Percentiles rank a stretch among this genome's conserved stretches.
phyloP scores from a whole-genome alignment of 1,140 invertebrate genomes.

The Asbolus verrucosus region DNA sequence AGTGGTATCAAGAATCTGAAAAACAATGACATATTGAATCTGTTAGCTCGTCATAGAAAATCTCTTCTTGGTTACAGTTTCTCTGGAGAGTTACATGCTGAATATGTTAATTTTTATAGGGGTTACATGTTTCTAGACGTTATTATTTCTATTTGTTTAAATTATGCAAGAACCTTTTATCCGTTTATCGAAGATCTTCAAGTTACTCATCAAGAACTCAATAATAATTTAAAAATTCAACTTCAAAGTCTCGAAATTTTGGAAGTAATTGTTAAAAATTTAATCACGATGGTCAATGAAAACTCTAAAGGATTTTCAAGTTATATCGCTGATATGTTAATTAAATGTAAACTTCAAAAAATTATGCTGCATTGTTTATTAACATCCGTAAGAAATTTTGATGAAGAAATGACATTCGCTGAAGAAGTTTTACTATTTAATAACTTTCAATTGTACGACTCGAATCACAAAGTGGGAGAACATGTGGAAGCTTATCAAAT shows the following conservation, averaged over 20 bases:
- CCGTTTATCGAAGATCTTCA: constrained; percentile 72
- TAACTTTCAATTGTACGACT: constrained; percentile 73
- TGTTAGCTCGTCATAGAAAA: constrained; percentile 83
- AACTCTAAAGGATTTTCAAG: constrained; percentile 84
- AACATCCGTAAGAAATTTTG: constrained; percentile 75
- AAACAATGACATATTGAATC: constrained; percentile 70
- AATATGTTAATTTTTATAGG: constrained; percentile 73
- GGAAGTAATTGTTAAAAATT: constrained; percentile 80
- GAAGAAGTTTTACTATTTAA: constrained; percentile 89
- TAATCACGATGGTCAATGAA: constrained; percentile 85
- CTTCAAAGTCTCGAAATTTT: constrained; percentile 83
- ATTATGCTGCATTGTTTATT: constrained; percentile 87
- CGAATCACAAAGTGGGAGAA: constrained; percentile 71
- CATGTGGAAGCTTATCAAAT: constrained; percentile 84
- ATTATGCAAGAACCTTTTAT: constrained; percentile 86
- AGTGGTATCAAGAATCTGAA: constrained; percentile 63
- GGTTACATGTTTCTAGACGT: constrained; percentile 89
- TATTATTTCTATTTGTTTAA: constrained; percentile 82
- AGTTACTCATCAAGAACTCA: constrained; percentile 79
- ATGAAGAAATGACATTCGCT: constrained; percentile 76
- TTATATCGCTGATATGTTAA: constrained; percentile 85
- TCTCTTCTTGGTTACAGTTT: constrained; percentile 86
- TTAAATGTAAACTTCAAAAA: constrained; percentile 89
- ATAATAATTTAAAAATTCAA: constrained; percentile 82
- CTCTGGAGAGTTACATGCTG: constrained; percentile 74